These are phyloP conservation scores for Wasmannia auropunctata DNA, from an alignment of 1,140 invertebrate genomes.

Conservation along the genomic window DNA sequence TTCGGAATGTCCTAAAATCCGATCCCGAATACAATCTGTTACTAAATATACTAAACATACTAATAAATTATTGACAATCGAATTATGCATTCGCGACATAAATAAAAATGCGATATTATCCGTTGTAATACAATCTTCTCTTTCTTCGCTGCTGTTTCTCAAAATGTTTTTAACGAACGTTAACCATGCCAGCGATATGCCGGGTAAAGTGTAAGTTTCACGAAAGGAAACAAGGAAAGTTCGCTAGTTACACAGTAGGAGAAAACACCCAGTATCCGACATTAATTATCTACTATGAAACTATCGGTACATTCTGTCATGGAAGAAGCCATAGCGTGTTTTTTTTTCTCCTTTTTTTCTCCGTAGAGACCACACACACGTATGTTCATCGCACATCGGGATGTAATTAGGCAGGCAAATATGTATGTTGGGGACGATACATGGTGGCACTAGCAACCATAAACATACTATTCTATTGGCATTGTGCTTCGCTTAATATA, in stretches of 20 bases:
- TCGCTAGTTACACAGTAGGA: slow-evolving; percentile 4
- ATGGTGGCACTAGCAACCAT: slow-evolving; percentile 73
- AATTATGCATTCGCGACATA: not conserved
- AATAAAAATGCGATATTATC: not conserved
- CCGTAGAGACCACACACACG: slow-evolving; percentile 29
- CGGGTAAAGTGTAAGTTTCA: slow-evolving; percentile 5
- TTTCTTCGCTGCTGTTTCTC: not conserved
- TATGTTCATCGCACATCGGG: slow-evolving; percentile 32
- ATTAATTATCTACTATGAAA: slow-evolving; percentile 26
- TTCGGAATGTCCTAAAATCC: slow-evolving; percentile 10
- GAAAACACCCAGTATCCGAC: slow-evolving; percentile 7
- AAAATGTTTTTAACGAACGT: not conserved
- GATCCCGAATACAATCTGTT: slow-evolving; percentile 10
- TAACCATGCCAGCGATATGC: not conserved
- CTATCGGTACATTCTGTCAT: slow-evolving; percentile 33
- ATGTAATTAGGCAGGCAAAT: slow-evolving; percentile 73
- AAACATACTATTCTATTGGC: slow-evolving; percentile 70
- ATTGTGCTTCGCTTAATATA: slow-evolving; percentile 70
- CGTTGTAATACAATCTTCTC: not conserved
- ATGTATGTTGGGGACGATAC: slow-evolving; percentile 77
- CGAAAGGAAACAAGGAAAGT: not conserved
- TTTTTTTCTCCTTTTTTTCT: not conserved
- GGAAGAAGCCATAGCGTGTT: slow-evolving; percentile 39
- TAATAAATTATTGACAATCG: not conserved
- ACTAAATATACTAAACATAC: not conserved